A percentile compares a stretch with the other conserved stretches of the same genome.
phyloP scores from a whole-genome alignment of 2,888 invertebrate species.

The Drosophila emarginata region DNA sequence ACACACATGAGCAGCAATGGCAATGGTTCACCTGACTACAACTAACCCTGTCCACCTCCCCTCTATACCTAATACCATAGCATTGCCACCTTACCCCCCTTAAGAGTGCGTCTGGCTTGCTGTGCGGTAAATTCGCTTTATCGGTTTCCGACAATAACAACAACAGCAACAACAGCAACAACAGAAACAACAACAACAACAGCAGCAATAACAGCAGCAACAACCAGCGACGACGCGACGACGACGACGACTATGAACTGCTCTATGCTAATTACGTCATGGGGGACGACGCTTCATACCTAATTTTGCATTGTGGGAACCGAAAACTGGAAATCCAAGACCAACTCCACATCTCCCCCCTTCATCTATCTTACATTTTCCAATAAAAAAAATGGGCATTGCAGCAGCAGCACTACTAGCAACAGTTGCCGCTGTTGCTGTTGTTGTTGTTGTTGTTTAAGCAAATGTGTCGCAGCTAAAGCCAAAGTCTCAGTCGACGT shows the following conservation, averaged over 20 bases:
- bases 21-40: slow-evolving; percentile 65
- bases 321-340: slow-evolving; percentile 81
- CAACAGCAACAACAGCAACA: slow-evolving; percentile 38
- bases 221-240: slow-evolving; percentile 30
- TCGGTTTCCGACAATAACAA: slow-evolving; percentile 67
- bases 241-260: slow-evolving; percentile 62
- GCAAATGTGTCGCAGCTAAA: slow-evolving; percentile 77
- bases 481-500: slow-evolving; percentile 64
- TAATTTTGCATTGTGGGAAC: slow-evolving; percentile 82
- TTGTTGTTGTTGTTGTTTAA: slow-evolving; percentile 70
- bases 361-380: slow-evolving; percentile 60
- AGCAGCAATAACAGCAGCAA: slow-evolving; percentile 22
- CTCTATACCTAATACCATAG: slow-evolving; percentile 9
- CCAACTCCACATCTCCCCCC: slow-evolving; percentile 28
- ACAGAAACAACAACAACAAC: slow-evolving; percentile 42
- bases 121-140: slow-evolving; percentile 80
- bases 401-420: slow-evolving; percentile 44
- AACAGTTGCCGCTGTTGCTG: slow-evolving; percentile 42
- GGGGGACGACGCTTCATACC: slow-evolving; percentile 80
- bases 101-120: slow-evolving; percentile 61
- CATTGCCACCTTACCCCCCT: neutral
- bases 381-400: slow-evolving; percentile 59
- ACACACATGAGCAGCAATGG: slow-evolving; percentile 58
- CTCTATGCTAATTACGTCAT: slow-evolving; percentile 82
- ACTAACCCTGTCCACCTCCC: slow-evolving; percentile 9